A percentile compares a stretch with the other conserved stretches of the same genome.
Conservation (phyloP, 2,113 vertebrate genomes). For the Pagrus major region DNA sequence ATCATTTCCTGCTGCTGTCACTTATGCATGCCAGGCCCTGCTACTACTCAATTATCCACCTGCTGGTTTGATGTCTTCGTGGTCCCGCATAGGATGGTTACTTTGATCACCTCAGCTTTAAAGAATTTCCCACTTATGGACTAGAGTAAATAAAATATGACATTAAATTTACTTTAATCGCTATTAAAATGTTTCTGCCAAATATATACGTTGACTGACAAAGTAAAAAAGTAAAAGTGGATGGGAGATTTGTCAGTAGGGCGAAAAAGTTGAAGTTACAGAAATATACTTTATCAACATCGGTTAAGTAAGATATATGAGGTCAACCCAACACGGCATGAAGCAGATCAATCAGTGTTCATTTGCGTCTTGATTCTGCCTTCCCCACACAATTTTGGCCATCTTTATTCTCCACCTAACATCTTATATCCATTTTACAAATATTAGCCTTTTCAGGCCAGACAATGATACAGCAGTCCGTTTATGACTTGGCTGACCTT, state of each 20-base stretch:
- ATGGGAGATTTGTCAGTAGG: not conserved
- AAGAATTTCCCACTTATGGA: conserved; percentile 11
- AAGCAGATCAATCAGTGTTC: not conserved
- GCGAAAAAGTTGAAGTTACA: not conserved
- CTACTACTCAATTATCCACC: conserved; percentile 38
- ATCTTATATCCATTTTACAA: not conserved
- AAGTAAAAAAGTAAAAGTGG: not conserved
- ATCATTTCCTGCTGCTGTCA: conserved; percentile 20
- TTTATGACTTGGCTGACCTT: not conserved
- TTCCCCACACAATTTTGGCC: not conserved
- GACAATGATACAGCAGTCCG: not conserved
- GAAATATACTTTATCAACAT: conserved; percentile 12
- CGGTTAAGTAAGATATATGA: conserved; percentile 1
- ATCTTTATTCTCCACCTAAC: not conserved
- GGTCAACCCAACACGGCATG: not conserved
- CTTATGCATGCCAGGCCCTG: conserved; percentile 33
- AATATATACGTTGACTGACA: not conserved
- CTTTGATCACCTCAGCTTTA: conserved; percentile 14
- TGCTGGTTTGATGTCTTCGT: conserved; percentile 32
- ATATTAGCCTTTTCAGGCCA: conserved; percentile 8
- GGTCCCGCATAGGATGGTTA: not conserved
- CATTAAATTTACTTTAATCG: not conserved
- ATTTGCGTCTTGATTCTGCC: not conserved
- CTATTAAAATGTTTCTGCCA: not conserved
- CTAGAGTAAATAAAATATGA: not conserved